Percentiles rank a stretch among this genome's conserved stretches.
Conservation (phyloP, 2,797 vertebrate species). For the Graptemys geographica region DNA sequence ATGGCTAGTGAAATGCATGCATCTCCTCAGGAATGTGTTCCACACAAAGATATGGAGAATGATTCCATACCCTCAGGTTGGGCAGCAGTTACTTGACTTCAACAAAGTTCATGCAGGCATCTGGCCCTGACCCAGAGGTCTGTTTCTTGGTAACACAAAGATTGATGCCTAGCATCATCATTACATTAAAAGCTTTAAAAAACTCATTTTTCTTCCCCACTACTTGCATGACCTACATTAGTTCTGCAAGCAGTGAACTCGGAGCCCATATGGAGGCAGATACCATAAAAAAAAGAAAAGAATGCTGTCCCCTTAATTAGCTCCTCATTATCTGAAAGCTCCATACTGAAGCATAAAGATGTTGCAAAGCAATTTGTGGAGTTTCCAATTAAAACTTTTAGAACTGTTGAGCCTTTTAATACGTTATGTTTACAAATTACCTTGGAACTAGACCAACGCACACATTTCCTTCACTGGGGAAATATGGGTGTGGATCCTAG, state of each 20-base stretch:
- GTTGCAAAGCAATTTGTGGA: neutral
- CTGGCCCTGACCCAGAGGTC: neutral
- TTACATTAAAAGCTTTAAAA: neutral
- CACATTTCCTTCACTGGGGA: constrained; percentile 8
- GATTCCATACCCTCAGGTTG: neutral
- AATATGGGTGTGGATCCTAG: neutral
- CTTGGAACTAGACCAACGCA: constrained; percentile 1
- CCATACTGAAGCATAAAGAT: constrained; percentile 24
- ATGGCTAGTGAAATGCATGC: neutral
- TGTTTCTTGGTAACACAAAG: neutral
- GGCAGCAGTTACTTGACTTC: neutral
- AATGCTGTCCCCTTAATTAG: constrained; percentile 48
- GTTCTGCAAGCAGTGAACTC: constrained; percentile 15
- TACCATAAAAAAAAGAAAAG: constrained; percentile 49
- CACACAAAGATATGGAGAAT: too few species aligned
- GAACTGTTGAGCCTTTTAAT: constrained; percentile 29
- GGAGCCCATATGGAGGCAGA: constrained; percentile 62
- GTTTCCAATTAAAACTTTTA: constrained; percentile 53
- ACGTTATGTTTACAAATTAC: constrained; percentile 42
- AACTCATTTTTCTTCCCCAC: neutral
- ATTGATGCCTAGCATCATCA: constrained; percentile 25
- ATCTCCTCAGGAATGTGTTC: neutral
- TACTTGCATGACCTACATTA: constrained; percentile 49
- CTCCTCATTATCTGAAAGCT: constrained; percentile 39
- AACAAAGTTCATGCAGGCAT: neutral